Evolutionary conservation across 2,888 invertebrate species (phyloP), one percentile per base, ranked within the genome.

Genomic region (Andricus curvator): DNA sequence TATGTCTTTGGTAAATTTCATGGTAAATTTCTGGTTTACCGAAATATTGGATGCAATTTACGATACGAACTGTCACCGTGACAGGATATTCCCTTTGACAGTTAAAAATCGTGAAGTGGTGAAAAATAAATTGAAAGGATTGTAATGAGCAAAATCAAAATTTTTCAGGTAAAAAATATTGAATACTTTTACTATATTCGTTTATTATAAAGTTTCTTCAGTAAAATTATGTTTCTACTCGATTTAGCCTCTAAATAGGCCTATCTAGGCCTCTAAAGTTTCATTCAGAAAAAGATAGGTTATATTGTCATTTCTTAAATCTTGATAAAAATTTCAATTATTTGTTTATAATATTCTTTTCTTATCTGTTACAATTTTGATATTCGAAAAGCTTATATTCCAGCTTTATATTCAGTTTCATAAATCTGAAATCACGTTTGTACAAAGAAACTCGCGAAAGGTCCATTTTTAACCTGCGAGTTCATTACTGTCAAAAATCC

Each of bases 111-210:
- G 33, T 33, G 29, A 48, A 51, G 20, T 37, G 33, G 33, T 60
- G 74, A 51, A 74, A 56, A 56, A 33, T 74, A n/a, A 37, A 33
- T 74, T 33, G n/a, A n/a, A 51, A 56, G 56, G 33, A 29, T 74
- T 56, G 13, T 20, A n/a, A 74, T 74, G 29, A 33, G n/a, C 6
- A n/a, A 56, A 33, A 74, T 56, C 8, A n/a, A 74, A 13, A 33
- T 29, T 74, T 56, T n/a, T 22, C 37, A 74, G 56, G 33, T 56
- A 74, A n/a, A 5, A 56, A 33, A 56, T 51, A n/a, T 51, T 22
- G 29, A 74, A 37, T 37, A 33, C 56, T 37, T 33, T 13, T 20
- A 5, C 25, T 9, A 8, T 17, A 48, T 68, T 25, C 1, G 1
- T 68, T 68, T 67, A n/a, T 67, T n/a, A 13, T 13, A 41, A 15